Conservation (phyloP, 2,797 vertebrate species). For the Mergus octosetaceus region DNA sequence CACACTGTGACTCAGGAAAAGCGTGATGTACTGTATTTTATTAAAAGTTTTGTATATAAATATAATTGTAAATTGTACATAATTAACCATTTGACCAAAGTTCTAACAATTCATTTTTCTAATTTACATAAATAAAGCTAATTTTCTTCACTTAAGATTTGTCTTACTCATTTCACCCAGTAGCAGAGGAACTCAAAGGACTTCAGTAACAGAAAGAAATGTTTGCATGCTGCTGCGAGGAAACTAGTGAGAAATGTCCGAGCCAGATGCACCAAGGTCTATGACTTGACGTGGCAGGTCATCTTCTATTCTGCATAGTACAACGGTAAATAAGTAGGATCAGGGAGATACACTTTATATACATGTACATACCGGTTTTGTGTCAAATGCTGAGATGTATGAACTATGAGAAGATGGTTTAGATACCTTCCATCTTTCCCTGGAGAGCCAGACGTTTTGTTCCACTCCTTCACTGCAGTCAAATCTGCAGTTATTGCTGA, state of each 20-base stretch:
- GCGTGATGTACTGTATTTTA: slow-evolving; percentile 79
- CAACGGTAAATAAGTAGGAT: not conserved
- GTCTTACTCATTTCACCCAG: slow-evolving; percentile 49
- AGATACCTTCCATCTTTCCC: not conserved
- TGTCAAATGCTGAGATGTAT: not conserved
- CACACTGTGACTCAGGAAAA: slow-evolving; percentile 68
- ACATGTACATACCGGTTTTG: not conserved
- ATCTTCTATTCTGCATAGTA: not conserved
- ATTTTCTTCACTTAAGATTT: slow-evolving; percentile 76
- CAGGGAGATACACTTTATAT: not conserved
- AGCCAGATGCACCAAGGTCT: not conserved
- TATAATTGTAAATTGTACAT: slow-evolving; percentile 81
- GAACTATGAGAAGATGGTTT: not conserved
- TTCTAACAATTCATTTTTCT: slow-evolving; percentile 81
- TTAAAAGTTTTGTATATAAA: slow-evolving; percentile 80
- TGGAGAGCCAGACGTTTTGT: not conserved
- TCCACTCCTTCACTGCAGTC: not conserved
- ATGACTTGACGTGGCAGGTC: not conserved
- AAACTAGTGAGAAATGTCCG: not conserved
- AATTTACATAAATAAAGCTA: slow-evolving; percentile 84
- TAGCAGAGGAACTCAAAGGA: not conserved
- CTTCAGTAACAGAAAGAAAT: not conserved
- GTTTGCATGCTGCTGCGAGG: not conserved
- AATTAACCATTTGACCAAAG: slow-evolving; percentile 77
- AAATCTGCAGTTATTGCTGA: not conserved